A percentile compares a stretch with the other conserved stretches of the same genome.
Evolutionary conservation across 2,113 vertebrate species (phyloP).

Genomic region (Proteles cristata): DNA sequence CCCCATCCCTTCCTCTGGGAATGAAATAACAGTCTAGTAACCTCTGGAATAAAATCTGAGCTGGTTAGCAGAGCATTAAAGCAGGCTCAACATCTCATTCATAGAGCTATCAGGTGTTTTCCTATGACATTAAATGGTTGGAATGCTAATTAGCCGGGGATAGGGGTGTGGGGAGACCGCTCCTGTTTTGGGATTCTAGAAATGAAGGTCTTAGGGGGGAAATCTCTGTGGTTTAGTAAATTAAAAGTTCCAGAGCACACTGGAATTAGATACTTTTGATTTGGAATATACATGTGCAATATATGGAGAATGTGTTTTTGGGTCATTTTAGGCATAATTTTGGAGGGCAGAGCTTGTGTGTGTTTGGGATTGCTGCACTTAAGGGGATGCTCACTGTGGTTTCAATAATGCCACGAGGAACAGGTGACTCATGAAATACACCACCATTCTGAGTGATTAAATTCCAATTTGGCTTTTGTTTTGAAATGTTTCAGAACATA

Average conservation of each 20-base stretch:
- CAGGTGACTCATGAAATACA: not conserved
- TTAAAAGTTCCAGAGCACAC: not conserved
- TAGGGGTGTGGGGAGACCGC: not conserved
- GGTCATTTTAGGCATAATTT: not conserved
- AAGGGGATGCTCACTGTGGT: not conserved
- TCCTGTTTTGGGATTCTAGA: constrained; percentile 11
- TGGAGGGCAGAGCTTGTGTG: not conserved
- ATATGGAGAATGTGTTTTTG: not conserved
- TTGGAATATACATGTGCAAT: not conserved
- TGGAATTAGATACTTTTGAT: constrained; percentile 12
- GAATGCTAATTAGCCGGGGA: not conserved
- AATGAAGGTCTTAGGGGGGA: not conserved
- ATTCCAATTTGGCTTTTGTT: constrained; percentile 13
- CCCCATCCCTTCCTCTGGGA: not conserved
- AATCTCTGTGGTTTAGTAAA: not conserved
- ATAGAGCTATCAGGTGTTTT: not conserved
- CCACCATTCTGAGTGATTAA: not conserved
- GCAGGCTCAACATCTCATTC: not conserved
- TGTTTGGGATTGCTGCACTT: not conserved
- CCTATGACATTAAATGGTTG: not conserved
- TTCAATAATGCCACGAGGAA: not conserved
- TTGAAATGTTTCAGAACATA: not conserved
- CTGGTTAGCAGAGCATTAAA: not conserved
- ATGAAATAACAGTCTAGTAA: not conserved
- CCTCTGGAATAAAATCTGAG: not conserved